Evolutionary conservation across 2,888 invertebrate species (phyloP), one percentile per base, ranked within the genome.

Genomic region (Sinotaia quadrata): DNA sequence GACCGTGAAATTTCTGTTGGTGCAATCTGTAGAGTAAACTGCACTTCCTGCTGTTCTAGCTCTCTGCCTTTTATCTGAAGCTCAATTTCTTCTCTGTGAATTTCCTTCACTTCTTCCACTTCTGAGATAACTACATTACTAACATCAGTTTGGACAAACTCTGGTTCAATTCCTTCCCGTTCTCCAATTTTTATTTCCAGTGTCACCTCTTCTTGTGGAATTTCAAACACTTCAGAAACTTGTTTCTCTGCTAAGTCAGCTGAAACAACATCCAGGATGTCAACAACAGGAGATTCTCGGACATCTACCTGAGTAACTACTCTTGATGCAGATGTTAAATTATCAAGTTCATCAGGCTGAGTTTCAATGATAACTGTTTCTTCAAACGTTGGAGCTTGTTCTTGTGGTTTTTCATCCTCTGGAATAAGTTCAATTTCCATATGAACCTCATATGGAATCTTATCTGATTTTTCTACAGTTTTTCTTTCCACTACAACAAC

Each of bases 21-120:
- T 36, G 68, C 66, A 24, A 77, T 71, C 65, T 80, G 78, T 62
- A 86, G 69, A 52, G 78, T 74, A n/a, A 85, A 71, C 57, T 81
- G 75, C 34, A 84, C 78, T 68, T 82, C 82, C 67, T 84, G 78
- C 12, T 34, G 57, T 21, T 70, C 36, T n/a, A 51, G 37, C n/a
- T 57, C 71, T 63, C 79, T 74, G 18, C 77, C 75, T 58, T 74
- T 61, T 8, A 82, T 71, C 58, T 81, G 74, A 31, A 82, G 66
- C 29, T 78, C 76, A 27, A 81, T 73, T 56, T 81, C 81, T 58
- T 83, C 84, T 68, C 76, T 71, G 56, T 73, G 73, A 2, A 18
- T 47, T 27, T 73, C 71, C 49, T 67, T 34, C 33, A 61, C 54
- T 18, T 68, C 59, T 44, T 54, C 62, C 8, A 58, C 44, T 51